These are phyloP conservation scores for Cercopithecus mitis DNA, from an alignment of 2,797 vertebrate species.

Conservation along the genomic window DNA sequence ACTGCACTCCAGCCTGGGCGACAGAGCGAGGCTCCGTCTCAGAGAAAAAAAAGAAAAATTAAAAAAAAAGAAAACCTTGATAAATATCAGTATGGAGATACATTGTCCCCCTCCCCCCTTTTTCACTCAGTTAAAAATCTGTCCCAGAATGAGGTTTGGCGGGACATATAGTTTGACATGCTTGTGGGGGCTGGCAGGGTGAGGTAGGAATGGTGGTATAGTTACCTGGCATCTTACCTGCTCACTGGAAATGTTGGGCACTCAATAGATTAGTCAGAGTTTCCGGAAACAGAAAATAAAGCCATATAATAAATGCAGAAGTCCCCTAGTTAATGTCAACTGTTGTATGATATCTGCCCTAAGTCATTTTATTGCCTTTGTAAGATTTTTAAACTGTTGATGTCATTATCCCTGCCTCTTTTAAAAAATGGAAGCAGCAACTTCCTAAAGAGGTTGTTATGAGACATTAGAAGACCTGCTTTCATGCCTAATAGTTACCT, in stretches of 20 bases:
- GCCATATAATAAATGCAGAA: background rate
- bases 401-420: background rate
- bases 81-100: background rate
- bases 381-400: background rate
- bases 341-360: background rate
- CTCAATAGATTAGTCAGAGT: background rate
- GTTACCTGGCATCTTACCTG: background rate
- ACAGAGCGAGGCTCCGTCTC: too few species aligned
- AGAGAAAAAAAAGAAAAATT: too few species aligned
- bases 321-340: background rate
- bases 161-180: background rate
- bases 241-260: background rate
- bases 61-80: background rate
- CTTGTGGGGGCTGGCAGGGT: too few species aligned
- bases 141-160: background rate
- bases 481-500: background rate
- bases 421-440: slow-evolving; percentile 7
- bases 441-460: slow-evolving; percentile 31
- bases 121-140: background rate
- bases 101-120: accelerated
- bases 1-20: too few species aligned
- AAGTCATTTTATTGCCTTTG: slow-evolving; percentile 22
- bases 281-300: slow-evolving; percentile 33
- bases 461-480: background rate
- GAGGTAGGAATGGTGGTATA: background rate